These are phyloP conservation scores for Microctonus aethiopoides DNA, from an alignment of 2,888 invertebrate species.

Conservation along the genomic window DNA sequence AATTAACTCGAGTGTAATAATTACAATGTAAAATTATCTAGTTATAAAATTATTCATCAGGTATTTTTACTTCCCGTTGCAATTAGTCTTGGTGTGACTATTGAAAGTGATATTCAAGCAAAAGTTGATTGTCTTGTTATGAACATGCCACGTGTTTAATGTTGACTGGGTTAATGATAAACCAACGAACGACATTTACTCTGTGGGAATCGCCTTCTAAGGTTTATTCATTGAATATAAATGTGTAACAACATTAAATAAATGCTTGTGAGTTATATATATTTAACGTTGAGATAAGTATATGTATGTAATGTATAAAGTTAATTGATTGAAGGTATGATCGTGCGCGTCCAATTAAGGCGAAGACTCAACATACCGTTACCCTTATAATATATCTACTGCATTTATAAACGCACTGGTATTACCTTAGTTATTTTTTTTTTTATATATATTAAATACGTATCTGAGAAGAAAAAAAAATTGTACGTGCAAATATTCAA, in stretches of 20 bases:
- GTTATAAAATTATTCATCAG: conserved; percentile 4
- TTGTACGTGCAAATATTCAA: conserved; percentile 6
- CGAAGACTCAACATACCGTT: background rate
- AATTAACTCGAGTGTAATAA: background rate
- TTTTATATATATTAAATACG: background rate
- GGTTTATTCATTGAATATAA: no score
- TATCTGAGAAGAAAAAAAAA: background rate
- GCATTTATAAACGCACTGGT: background rate
- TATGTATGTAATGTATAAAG: no score
- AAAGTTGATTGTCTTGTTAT: conserved; percentile 6
- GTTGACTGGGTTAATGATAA: conserved; percentile 5
- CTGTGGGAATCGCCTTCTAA: no score
- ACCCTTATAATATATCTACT: background rate
- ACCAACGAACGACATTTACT: background rate
- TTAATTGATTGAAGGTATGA: conserved; percentile 3
- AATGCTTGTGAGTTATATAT: no score
- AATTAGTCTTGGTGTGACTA: conserved; percentile 3
- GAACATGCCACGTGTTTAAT: conserved; percentile 15
- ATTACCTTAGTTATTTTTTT: background rate
- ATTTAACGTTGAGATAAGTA: no score
- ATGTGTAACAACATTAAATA: no score
- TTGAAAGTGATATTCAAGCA: conserved; percentile 18
- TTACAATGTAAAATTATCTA: background rate
- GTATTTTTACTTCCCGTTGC: conserved; percentile 10
- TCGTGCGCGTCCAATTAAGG: conserved; percentile 12